phyloP scores from a whole-genome alignment of 2,113 vertebrate species.

The Saimiri boliviensis region DNA sequence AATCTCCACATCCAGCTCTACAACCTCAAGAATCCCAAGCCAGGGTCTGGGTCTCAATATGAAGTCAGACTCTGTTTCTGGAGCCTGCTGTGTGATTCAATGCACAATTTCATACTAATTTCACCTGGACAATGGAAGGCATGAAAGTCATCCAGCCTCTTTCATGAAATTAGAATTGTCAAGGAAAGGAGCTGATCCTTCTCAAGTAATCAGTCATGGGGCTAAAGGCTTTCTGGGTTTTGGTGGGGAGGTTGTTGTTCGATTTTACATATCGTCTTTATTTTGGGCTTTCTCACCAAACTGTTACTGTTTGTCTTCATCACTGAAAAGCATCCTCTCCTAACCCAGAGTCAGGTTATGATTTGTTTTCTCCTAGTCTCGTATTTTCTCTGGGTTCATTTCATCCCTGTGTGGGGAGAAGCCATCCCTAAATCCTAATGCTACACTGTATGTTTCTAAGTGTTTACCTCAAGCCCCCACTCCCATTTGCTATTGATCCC shows the following conservation, averaged over 20 bases:
- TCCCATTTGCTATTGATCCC: background rate
- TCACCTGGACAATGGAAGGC: background rate
- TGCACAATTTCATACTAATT: background rate
- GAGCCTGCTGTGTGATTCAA: background rate
- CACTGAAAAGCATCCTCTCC: background rate
- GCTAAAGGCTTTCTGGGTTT: background rate
- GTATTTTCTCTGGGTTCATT: background rate
- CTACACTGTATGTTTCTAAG: conserved; percentile 51
- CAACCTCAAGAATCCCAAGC: background rate
- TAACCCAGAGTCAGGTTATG: background rate
- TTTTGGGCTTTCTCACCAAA: background rate
- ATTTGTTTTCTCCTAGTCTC: background rate
- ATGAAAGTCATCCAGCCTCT: background rate
- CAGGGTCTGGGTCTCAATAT: background rate
- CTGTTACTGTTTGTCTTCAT: background rate
- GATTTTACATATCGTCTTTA: background rate
- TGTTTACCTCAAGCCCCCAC: background rate
- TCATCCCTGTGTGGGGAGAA: background rate
- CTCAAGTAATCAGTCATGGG: background rate
- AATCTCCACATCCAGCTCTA: background rate
- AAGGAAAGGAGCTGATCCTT: background rate
- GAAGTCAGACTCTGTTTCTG: background rate
- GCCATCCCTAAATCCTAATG: background rate
- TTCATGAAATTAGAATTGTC: background rate
- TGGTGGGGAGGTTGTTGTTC: background rate